Percentiles rank a stretch among this genome's conserved stretches.
These are phyloP conservation scores for Xyrauchen texanus DNA, from an alignment of 2,113 vertebrate genomes.

Conservation along the genomic window DNA sequence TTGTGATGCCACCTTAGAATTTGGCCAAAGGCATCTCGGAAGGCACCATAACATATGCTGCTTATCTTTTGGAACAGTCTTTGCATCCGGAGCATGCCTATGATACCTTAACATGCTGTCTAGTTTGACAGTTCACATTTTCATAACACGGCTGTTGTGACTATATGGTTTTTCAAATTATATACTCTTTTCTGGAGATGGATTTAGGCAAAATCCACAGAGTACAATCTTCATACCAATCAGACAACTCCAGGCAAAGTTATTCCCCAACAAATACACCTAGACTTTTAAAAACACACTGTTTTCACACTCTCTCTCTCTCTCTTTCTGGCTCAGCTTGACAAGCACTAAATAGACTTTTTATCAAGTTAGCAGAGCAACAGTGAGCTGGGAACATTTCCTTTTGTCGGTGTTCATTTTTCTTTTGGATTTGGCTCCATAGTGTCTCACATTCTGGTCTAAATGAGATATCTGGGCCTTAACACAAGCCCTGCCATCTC, in stretches of 20 bases:
- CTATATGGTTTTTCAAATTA: too few species aligned
- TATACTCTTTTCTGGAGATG: background rate
- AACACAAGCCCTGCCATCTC: slow-evolving; percentile 55
- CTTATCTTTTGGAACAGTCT: too few species aligned
- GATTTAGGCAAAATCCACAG: background rate
- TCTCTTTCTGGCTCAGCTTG: slow-evolving; percentile 57
- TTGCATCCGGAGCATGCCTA: too few species aligned
- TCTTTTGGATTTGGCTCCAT: slow-evolving; percentile 58
- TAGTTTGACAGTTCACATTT: too few species aligned
- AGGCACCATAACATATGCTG: too few species aligned
- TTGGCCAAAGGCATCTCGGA: too few species aligned
- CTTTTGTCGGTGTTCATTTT: slow-evolving; percentile 58
- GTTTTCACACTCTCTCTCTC: background rate
- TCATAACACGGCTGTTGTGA: too few species aligned
- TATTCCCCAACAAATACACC: too few species aligned
- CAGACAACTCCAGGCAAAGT: too few species aligned
- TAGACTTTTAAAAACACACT: background rate
- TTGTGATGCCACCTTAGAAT: too few species aligned
- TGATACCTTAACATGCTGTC: too few species aligned
- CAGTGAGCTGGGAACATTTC: slow-evolving; percentile 57
- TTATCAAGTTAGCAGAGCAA: slow-evolving; percentile 68
- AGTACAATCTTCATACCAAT: too few species aligned
- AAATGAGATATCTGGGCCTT: slow-evolving; percentile 72
- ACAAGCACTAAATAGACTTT: slow-evolving; percentile 77
- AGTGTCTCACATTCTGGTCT: slow-evolving; percentile 50